Conservation (phyloP, 2,888 invertebrate species). For the Spatulosminthurus flaviceps region DNA sequence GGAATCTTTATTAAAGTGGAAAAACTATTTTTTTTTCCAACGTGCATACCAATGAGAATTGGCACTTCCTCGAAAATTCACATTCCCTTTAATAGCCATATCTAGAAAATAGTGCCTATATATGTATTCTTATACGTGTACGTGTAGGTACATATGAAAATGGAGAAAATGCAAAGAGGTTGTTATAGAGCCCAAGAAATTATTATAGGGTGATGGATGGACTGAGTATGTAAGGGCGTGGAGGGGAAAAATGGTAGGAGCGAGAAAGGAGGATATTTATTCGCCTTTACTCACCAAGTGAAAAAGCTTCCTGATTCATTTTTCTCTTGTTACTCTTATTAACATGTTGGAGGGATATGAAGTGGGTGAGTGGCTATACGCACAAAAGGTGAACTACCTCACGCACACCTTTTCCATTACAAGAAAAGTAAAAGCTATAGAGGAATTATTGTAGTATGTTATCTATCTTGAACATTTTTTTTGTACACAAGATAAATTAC, state of each 20-base stretch:
- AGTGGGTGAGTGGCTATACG: no score
- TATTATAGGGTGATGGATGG: neutral
- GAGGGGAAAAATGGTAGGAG: neutral
- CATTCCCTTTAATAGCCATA: neutral
- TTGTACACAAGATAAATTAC: neutral
- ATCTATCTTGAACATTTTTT: no score
- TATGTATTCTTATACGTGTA: neutral
- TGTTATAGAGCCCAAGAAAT: neutral
- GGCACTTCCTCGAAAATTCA: neutral
- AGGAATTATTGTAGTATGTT: neutral
- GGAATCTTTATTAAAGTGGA: neutral
- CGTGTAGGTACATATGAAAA: neutral
- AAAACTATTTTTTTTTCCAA: neutral
- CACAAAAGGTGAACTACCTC: conserved; percentile 44
- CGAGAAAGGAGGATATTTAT: neutral
- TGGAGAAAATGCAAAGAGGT: conserved; percentile 8
- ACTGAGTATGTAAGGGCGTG: neutral
- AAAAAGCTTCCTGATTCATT: conserved; percentile 34
- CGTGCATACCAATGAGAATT: no score
- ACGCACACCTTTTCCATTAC: conserved; percentile 23
- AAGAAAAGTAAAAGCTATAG: conserved; percentile 25
- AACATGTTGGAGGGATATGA: no score
- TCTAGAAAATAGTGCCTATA: neutral
- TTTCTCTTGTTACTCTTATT: neutral
- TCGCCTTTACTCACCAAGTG: neutral